Evolutionary conservation across 2,113 vertebrate genomes (phyloP).

Genomic region (Lichenostomus cassidix): DNA sequence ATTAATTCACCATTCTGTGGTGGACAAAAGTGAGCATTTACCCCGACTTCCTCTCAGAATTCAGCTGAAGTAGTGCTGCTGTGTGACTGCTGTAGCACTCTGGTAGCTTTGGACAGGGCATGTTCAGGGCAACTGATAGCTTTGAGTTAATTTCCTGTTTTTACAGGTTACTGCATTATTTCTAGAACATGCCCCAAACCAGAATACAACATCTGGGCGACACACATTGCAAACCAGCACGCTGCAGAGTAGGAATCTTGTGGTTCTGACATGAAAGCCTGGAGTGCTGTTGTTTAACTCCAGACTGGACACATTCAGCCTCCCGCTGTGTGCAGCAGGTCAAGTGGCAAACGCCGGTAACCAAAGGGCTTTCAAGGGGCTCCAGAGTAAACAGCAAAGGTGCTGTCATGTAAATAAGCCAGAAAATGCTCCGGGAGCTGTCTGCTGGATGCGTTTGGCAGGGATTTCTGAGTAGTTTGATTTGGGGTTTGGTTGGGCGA

Average conservation of each 20-base stretch:
- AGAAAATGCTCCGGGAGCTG: not conserved
- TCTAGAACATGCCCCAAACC: not conserved
- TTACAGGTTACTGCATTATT: not conserved
- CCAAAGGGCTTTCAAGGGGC: not conserved
- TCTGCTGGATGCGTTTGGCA: not conserved
- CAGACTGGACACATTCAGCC: not conserved
- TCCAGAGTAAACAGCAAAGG: not conserved
- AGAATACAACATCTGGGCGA: not conserved
- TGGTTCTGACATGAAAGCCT: not conserved
- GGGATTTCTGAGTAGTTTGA: not conserved
- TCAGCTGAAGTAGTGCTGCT: accelerated
- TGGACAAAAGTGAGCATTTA: not conserved
- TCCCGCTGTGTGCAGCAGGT: not conserved
- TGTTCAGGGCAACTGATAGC: accelerated
- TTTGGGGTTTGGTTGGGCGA: not conserved
- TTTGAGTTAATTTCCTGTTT: slow-evolving; percentile 23
- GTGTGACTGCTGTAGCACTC: not conserved
- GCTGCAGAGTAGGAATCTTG: not conserved
- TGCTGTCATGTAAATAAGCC: not conserved
- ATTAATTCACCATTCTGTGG: not conserved
- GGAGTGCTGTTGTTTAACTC: not conserved
- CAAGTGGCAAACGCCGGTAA: not conserved
- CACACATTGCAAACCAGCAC: not conserved
- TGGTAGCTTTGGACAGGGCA: not conserved
- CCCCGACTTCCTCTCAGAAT: not conserved